Evolutionary conservation across 2,888 invertebrate species (phyloP), one percentile per base, ranked within the genome.

Genomic region (Torymus aiolomorphi): DNA sequence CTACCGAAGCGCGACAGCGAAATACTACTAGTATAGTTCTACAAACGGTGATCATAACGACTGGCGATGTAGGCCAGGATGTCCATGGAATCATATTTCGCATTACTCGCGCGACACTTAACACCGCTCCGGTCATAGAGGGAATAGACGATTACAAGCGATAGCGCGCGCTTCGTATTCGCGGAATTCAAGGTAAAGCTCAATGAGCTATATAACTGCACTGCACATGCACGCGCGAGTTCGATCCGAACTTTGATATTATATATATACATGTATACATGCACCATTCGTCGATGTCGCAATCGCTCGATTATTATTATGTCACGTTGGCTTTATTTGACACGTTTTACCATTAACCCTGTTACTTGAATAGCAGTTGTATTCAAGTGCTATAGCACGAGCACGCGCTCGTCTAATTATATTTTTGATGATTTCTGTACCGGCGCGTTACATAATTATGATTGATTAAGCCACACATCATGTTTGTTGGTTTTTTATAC

Each of bases 31-130:
- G 54, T 49, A 56, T 31, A 62, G 62, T 5, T 80, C 49, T 76
- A 67, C 76, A 57, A 69, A 72, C 80, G 62, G 77, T 82, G 83
- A 84, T 84, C 83, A 85, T 86, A 86, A 87, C 86, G 88, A 85
- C 84, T 84, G 82, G 86, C 87, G 86, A 89, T 90, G 88, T 89
- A 89, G 89, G 89, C 88, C 89, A 89, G 90, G 88, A 89, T 88
- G 88, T 88, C 88, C 87, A 86, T 85, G 85, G 85, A 86, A 87
- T 90, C 89, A 84, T 87, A 89, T 90, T 90, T 90, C 90, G 88
- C 86, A 86, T 87, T 88, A 87, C 42, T 42, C 87, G 86, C 83
- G 89, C 88, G 89, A 89, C 87, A 90, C 89, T 87, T 85, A 88
- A 89, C 86, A 89, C 89, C 86, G 83, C 75, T 81, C 67, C 56